Evolutionary conservation across 2,797 vertebrate genomes (phyloP), one percentile per base, ranked within the genome.

Genomic region (Tamandua tetradactyla): DNA sequence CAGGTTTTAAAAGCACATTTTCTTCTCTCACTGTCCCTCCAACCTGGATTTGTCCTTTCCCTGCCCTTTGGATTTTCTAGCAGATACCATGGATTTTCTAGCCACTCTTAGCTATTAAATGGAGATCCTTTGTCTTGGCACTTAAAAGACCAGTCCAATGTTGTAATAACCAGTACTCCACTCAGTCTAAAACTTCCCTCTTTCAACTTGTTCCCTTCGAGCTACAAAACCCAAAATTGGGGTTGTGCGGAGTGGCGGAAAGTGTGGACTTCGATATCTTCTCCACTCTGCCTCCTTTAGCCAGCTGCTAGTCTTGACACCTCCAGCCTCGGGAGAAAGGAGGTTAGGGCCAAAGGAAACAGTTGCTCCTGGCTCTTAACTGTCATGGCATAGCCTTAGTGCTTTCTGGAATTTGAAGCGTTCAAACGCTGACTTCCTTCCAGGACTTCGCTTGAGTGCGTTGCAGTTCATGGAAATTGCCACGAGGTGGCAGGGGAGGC

Each of bases 401-500:
- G 44, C 35, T 5, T 37, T 42, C 59, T 9, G 62, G 44, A 44
- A 75, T 22, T 20, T 3, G 32, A 3, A 4, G 37, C 55, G 17
- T 18, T 69, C 74, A 62, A 81, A 78, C 0, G 2, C n/a, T 1
- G 2, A 20, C 37, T 87, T 14, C 35, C 27, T 22, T 66, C 20
- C 1, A 22, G 0, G 32, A 5, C 3, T 0, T 4, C 2, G 22
- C 47, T n/a, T 11, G 44, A 8, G 76, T 7, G 52, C 7, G 0
- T n/a, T 59, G 83, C 84, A 95, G 61, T 75, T 84, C 47, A 27
- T 87, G 22, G 0, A 7, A 1, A 20, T 1, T 47, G 32, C 79
- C 95, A 90, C 81, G 3, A 93, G 95, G 88, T 75, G 93, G 47
- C 84, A 71, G 81, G 55, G 87, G 69, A 89, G 27, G n/a, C 35